phyloP scores from a whole-genome alignment of 2,797 vertebrate genomes.

The Lemur catta region DNA sequence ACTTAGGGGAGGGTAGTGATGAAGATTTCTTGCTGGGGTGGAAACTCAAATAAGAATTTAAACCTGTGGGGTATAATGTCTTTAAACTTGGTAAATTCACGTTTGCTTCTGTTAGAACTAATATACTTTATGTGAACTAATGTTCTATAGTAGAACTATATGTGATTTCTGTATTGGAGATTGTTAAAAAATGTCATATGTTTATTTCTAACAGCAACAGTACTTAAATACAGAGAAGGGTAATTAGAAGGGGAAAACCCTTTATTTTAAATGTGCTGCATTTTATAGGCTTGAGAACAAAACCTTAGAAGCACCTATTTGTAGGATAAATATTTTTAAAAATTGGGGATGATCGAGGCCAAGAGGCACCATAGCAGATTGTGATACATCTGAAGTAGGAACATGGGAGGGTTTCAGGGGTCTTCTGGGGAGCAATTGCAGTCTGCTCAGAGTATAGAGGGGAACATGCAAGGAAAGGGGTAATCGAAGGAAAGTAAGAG shows the following conservation, averaged over 20 bases:
- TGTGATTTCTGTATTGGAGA: not conserved
- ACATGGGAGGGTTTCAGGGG: not conserved
- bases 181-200: not conserved
- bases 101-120: slow-evolving; percentile 4
- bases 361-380: not conserved
- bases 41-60: slow-evolving; percentile 8
- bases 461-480: not conserved
- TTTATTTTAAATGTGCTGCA: slow-evolving; percentile 18
- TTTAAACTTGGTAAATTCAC: slow-evolving; percentile 35
- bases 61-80: not conserved
- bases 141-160: not conserved
- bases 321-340: not conserved
- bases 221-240: not conserved
- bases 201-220: not conserved
- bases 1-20: not conserved
- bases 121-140: too few relatives aligned
- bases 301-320: not conserved
- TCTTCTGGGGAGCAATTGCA: not conserved
- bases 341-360: not conserved
- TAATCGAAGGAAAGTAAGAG: not conserved
- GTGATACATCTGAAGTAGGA: not conserved
- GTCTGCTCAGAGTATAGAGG: not conserved
- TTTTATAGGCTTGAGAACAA: not conserved
- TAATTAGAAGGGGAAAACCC: not conserved
- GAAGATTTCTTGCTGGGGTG: not conserved